Base-by-base conservation (phyloP, 2,888 invertebrate species). In the Stenichneumon culpator region DNA sequence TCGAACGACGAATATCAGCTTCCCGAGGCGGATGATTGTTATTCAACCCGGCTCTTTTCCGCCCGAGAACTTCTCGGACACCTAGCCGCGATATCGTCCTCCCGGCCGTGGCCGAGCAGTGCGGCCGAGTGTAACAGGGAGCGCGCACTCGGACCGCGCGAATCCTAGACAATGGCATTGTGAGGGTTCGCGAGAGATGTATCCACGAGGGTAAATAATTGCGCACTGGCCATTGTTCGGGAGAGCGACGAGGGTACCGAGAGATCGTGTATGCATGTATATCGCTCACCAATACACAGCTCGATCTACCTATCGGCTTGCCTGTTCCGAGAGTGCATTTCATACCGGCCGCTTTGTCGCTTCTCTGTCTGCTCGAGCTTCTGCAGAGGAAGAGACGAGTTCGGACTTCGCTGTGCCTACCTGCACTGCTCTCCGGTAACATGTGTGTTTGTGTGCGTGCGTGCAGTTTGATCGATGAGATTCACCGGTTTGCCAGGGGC, bases 151-250 rank as follows among this genome's bases (percentile, higher is more conserved):
- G 75, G 77, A 67, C 63, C 32, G 63, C 39, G 52, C 54, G 54
- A 54, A 52, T 63, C 50, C 72, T 68, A 81, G 84, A 87, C 88
- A 87, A 88, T 88, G 84, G 83, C 79, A 85, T 85, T 86, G 84
- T 82, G 82, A 82, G 86, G 74, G 87, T 82, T 84, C 79, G 70
- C 60, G 69, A 57, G 74, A 72, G 84, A 82, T 78, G 77, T 63
- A 82, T 70, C 75, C 75, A 70, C 83, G 69, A 57, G 82, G 84
- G 86, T 87, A 88, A 89, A 89, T 89, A 89, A 89, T 89, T 88
- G 86, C 88, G 67, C 82, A 69, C 57, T 32, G 72, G 57, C 68
- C n/a, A 79, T 83, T 79, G 83, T 83, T 74, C 69, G 63, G 69
- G 44, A 57, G 67, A 72, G 28, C 73, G 50, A 80, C 75, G 77